Base-by-base conservation (phyloP, 2,797 vertebrate genomes). In the Yasuhikotakia modesta region DNA sequence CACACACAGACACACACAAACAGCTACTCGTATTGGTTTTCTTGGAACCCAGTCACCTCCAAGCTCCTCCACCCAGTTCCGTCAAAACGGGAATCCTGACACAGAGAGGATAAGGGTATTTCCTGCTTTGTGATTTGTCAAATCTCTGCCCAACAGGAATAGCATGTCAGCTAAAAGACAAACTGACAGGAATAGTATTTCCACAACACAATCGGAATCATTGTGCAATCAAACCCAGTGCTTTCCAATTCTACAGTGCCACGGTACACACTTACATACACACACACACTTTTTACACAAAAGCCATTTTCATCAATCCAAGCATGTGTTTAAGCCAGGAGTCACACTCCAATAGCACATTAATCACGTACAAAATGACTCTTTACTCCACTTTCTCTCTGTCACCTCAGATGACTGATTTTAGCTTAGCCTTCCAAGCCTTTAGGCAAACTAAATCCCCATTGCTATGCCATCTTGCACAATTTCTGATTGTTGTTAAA, bases 61-160 rank as follows among this genome's bases (percentile, higher is more conserved):
- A 69, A 60, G 24, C 53, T 35, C 57, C 19, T 27, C 10, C 43
- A 55, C 61, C 50, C 52, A 14, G 14, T 58, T 21, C 17, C 19
- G 35, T 66, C 68, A 57, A 48, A 80, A 67, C 68, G 82, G 88
- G 85, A 89, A 88, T 87, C 88, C 86, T 81, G 17, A 76, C 70
- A 81, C 83, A 70, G 70, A 84, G 45, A 55, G 67, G 67, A 75
- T 84, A 78, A 21, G 75, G 81, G 86, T 80, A 80, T 82, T 81
- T 88, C 84, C 85, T 79, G 60, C 52, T 72, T 79, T 85, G 69
- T 87, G 71, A 86, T 87, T 78, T 39, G 78, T 88, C 81, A 79
- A 80, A 78, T 63, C 61, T 27, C 46, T 69, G 61, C 45, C n/a
- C 82, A 45, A 14, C 50, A 76, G 77, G 85, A 87, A 71, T 82